These are phyloP conservation scores for Zonitis immaculata DNA, from an alignment of 2,888 invertebrate species.

Conservation along the genomic window DNA sequence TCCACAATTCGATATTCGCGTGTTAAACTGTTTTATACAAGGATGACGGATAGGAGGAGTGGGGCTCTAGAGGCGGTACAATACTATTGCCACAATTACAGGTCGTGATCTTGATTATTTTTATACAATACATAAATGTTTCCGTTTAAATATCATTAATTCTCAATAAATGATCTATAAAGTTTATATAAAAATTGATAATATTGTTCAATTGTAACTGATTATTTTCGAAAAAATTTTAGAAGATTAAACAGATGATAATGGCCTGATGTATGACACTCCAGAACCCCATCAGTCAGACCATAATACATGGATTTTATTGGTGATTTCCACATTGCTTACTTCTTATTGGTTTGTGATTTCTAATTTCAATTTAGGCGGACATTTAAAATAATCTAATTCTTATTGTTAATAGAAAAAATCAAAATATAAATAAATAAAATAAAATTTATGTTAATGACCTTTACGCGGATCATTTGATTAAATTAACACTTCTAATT, in stretches of 20 bases:
- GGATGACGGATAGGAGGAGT: constrained; percentile 18
- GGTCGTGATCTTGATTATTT: constrained; percentile 18
- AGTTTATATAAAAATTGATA: neutral
- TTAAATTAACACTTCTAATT: neutral
- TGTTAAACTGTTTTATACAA: constrained; percentile 19
- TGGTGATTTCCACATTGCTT: constrained; percentile 15
- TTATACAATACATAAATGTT: constrained; percentile 8
- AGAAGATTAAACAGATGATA: neutral
- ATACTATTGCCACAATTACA: constrained; percentile 6
- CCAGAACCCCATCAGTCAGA: constrained; percentile 18
- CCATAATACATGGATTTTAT: constrained; percentile 15
- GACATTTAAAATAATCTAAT: constrained; percentile 4
- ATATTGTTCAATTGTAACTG: neutral
- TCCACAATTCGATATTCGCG: constrained; percentile 9
- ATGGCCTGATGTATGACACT: constrained; percentile 2
- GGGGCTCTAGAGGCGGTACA: constrained; percentile 16
- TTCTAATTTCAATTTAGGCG: constrained; percentile 7
- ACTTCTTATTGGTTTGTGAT: constrained; percentile 7
- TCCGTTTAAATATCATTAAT: neutral
- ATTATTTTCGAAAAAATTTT: neutral
- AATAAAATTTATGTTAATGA: neutral
- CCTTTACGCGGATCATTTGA: neutral
- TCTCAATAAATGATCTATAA: neutral
- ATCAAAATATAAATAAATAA: neutral
- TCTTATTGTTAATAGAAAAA: neutral